Percentiles rank a stretch among this genome's conserved stretches.
phyloP scores from a whole-genome alignment of 2,888 invertebrate genomes.

The Omphaloscelis lunosa region DNA sequence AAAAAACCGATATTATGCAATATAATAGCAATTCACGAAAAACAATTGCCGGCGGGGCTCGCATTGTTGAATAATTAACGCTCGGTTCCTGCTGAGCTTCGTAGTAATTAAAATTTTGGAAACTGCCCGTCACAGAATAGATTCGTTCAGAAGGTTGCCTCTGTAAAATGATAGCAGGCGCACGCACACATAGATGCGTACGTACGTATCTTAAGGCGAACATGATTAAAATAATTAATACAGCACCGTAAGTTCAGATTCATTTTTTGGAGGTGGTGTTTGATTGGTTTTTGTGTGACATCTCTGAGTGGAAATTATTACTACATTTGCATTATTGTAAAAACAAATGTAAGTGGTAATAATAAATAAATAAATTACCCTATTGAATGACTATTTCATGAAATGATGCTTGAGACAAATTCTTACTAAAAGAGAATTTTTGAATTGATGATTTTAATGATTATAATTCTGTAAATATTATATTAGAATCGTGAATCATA shows the following conservation, averaged over 20 bases:
- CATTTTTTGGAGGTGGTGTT: too few species aligned
- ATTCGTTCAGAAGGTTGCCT: neutral
- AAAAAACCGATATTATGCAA: slow-evolving; percentile 59
- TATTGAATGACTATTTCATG: too few species aligned
- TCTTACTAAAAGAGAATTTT: too few species aligned
- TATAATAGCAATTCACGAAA: slow-evolving; percentile 68
- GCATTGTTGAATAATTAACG: slow-evolving; percentile 70
- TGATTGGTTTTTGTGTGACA: too few species aligned
- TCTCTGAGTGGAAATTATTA: too few species aligned
- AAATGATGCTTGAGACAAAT: too few species aligned
- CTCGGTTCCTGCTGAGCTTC: slow-evolving; percentile 57
- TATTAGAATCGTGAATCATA: too few species aligned
- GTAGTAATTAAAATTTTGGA: slow-evolving; percentile 70
- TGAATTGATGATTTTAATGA: too few species aligned
- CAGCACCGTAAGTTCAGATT: neutral
- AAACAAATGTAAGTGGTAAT: too few species aligned
- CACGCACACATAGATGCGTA: neutral
- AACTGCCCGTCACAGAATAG: slow-evolving; percentile 49
- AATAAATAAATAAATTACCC: too few species aligned
- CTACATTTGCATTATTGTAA: too few species aligned
- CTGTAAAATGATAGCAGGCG: neutral
- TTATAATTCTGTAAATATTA: too few species aligned
- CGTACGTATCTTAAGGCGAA: neutral
- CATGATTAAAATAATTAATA: neutral
- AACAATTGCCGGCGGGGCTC: slow-evolving; percentile 64